Evolutionary conservation across 2,888 invertebrate species (phyloP).

Genomic region (Kuschelorhynchus macadamiae): DNA sequence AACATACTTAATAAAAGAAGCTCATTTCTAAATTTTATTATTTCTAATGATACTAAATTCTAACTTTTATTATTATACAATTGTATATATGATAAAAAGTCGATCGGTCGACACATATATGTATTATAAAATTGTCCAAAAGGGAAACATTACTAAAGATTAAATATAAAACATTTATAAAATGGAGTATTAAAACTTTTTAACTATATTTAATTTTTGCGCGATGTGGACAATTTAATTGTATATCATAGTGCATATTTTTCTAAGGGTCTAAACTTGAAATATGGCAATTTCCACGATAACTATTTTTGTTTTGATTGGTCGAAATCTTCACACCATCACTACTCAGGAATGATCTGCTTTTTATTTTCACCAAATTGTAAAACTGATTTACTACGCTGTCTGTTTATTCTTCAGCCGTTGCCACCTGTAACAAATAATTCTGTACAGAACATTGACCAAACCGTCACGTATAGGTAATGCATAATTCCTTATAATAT

Average conservation of each 20-base stretch:
- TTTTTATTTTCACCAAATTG: constrained; percentile 26
- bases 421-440: constrained; percentile 44
- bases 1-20: constrained; percentile 54
- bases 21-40: constrained; percentile 57
- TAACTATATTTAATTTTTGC: constrained; percentile 51
- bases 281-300: constrained; percentile 63
- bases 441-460: no score
- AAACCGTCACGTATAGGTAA: no score
- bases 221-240: constrained; percentile 54
- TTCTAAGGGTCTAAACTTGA: constrained; percentile 44
- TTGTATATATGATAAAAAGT: constrained; percentile 68
- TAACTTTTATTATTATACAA: constrained; percentile 66
- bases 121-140: constrained; percentile 68
- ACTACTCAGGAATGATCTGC: constrained; percentile 66
- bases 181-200: constrained; percentile 49
- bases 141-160: constrained; percentile 51
- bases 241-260: constrained; percentile 53
- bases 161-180: constrained; percentile 65
- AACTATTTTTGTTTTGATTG: constrained; percentile 57
- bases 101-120: constrained; percentile 60
- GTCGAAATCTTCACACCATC: constrained; percentile 61
- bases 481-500: no score
- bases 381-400: constrained; percentile 22
- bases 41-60: constrained; percentile 62
- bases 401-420: constrained; percentile 45